These are phyloP conservation scores for Calliphora vicina DNA, from an alignment of 1,140 invertebrate species.

Conservation along the genomic window DNA sequence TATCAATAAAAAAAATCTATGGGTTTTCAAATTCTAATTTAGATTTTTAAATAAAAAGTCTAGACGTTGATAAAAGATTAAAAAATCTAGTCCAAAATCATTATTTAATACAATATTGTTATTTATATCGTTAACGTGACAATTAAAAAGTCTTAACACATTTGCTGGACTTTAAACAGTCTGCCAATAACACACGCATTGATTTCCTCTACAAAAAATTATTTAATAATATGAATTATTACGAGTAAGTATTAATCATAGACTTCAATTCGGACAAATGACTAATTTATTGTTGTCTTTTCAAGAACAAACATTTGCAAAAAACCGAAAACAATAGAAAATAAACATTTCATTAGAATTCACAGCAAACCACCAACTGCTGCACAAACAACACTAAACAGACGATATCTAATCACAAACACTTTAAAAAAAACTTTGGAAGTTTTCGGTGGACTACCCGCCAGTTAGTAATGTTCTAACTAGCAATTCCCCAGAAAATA, in stretches of 20 bases:
- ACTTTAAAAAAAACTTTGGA: not conserved
- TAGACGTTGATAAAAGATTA: not conserved
- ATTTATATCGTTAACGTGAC: not conserved
- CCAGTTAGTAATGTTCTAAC: not conserved
- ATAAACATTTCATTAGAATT: not conserved
- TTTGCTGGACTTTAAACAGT: not conserved
- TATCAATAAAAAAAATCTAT: not conserved
- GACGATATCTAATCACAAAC: no score
- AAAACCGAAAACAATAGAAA: no score
- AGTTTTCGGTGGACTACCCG: not conserved
- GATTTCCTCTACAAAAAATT: not conserved
- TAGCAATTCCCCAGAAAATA: no score
- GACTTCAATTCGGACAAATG: not conserved
- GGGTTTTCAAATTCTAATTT: not conserved
- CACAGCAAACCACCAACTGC: not conserved
- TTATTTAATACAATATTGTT: not conserved
- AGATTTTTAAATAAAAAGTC: not conserved
- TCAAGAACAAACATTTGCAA: not conserved
- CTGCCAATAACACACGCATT: not conserved
- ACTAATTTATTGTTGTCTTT: constrained; percentile 1
- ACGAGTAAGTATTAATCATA: not conserved
- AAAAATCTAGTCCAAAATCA: not conserved
- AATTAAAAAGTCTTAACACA: not conserved
- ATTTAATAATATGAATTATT: not conserved
- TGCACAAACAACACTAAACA: no score